These are phyloP conservation scores for Brachyistius frenatus DNA, from an alignment of 2,113 vertebrate species.

Conservation along the genomic window DNA sequence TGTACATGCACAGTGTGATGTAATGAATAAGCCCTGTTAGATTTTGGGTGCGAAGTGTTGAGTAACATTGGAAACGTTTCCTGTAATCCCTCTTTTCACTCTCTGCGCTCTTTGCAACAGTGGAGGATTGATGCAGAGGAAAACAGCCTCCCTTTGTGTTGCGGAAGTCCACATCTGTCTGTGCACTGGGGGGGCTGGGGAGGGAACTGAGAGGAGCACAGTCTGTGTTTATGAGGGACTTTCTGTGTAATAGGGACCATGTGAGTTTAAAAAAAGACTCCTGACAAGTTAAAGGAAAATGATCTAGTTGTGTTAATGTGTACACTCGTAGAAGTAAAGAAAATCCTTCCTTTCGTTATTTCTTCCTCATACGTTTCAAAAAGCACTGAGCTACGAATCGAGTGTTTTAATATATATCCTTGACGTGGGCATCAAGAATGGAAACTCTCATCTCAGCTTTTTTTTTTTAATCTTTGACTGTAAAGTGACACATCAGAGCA, in stretches of 20 bases:
- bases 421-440: conserved; percentile 2
- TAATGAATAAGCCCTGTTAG: conserved; percentile 21
- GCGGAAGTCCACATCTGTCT: conserved; percentile 43
- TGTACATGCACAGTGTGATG: conserved; percentile 24
- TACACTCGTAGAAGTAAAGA: not conserved
- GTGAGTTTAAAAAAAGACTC: not conserved
- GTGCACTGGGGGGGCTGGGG: conserved; percentile 21
- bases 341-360: not conserved
- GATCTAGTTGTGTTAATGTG: conserved; percentile 27
- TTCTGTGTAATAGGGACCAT: conserved; percentile 3
- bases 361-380: not conserved
- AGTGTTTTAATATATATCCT: conserved; percentile 8
- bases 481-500: conserved; percentile 56
- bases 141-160: conserved; percentile 65
- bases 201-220: conserved; percentile 24
- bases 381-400: conserved; percentile 1
- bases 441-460: conserved; percentile 44
- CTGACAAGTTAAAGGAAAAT: conserved; percentile 10
- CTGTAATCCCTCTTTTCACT: conserved; percentile 45
- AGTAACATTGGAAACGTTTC: conserved; percentile 46
- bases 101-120: conserved; percentile 25
- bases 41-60: conserved; percentile 38
- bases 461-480: conserved; percentile 13
- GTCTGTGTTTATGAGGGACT: conserved; percentile 42
- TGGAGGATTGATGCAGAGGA: conserved; percentile 40